phyloP scores from a whole-genome alignment of 2,113 vertebrate genomes.

The Puffinus mauretanicus region DNA sequence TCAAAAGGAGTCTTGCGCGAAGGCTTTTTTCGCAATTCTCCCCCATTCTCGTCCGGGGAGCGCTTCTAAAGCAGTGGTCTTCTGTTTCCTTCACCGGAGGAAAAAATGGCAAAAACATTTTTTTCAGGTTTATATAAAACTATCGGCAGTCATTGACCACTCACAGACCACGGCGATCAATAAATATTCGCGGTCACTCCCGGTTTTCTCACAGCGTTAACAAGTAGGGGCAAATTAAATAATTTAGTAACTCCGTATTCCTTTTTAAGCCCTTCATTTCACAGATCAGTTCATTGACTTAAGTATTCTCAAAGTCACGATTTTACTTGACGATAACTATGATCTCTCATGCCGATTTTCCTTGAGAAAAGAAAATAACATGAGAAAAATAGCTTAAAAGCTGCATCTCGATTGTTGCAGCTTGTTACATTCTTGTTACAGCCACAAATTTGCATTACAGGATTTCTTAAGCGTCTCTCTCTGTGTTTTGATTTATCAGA shows the following conservation, averaged over 20 bases:
- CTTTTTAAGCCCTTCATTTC: too few species aligned
- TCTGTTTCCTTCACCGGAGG: accelerated
- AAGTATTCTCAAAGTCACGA: accelerated
- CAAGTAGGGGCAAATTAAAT: accelerated
- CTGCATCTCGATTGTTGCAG: accelerated
- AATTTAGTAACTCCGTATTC: accelerated
- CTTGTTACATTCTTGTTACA: accelerated
- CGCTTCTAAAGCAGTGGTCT: accelerated
- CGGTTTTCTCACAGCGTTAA: background rate
- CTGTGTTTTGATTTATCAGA: accelerated
- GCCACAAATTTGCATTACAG: accelerated
- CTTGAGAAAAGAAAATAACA: accelerated
- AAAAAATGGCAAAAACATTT: accelerated
- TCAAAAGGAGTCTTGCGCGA: accelerated
- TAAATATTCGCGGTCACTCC: accelerated
- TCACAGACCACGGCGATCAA: accelerated
- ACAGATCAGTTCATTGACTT: accelerated
- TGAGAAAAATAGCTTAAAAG: background rate
- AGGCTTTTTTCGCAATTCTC: accelerated
- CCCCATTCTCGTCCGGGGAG: accelerated
- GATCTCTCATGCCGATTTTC: accelerated
- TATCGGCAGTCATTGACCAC: accelerated
- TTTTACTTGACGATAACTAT: background rate
- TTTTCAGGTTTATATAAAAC: accelerated
- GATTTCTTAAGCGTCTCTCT: accelerated